Evolutionary conservation across 2,888 invertebrate species (phyloP), one percentile per base, ranked within the genome.

Genomic region (Caprella mutica): DNA sequence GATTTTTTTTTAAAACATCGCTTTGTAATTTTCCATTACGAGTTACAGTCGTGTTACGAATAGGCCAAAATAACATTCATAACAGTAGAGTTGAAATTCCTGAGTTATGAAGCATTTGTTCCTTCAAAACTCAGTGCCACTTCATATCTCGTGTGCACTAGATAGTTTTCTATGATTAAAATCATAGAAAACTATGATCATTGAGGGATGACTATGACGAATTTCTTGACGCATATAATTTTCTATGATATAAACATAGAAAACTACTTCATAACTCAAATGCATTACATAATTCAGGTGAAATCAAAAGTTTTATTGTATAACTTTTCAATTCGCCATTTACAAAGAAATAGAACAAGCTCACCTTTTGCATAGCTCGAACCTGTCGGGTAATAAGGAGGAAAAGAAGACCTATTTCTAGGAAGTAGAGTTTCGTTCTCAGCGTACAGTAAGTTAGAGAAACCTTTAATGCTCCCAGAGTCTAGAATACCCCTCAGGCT

Each of bases 361-460:
- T 43, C 43, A 63, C 63, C 63, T 63, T 56, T 63, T 17, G 59
- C 48, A 40, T 63, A 59, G 35, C 51, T 53, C 24, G 59, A 19
- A 12, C 63, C 63, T 21, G 56, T 56, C 24, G 44, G 19, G 14
- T 54, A 51, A 23, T 38, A 43, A 33, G 53, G 38, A 19, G 58
- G 55, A 23, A 55, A 46, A 17, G 50, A 43, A 21, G 38, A 19
- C 29, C 52, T 27, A 19, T 55, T 43, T 14, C 60, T 26, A 26
- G 63, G 59, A 12, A 63, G 50, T 5, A 63, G 40, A 5, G 56
- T 39, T 39, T 63, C 56, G 24, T 33, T 56, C 29, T 63, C 63
- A 24, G 62, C 59, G 30, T 48, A 48, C 8, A 48, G 48, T n/a
- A 48, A 48, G 30, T 48, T 48, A 48, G 48, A 48, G 30, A 48